A percentile compares a stretch with the other conserved stretches of the same genome.
Evolutionary conservation across 2,797 vertebrate species (phyloP).

Genomic region (Notoglanidium macrostoma): DNA sequence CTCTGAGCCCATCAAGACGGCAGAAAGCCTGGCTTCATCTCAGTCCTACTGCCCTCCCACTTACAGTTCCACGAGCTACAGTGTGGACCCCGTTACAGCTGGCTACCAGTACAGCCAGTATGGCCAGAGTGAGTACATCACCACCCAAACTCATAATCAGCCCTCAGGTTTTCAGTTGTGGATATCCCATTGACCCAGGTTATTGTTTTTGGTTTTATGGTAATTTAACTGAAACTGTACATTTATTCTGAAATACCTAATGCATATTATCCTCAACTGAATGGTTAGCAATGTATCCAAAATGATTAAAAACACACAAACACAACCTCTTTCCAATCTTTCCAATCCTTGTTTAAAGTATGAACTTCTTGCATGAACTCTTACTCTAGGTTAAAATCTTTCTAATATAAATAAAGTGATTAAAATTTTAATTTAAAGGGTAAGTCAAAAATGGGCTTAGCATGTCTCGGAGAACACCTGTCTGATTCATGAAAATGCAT

Average conservation of each 20-base stretch:
- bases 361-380: background rate
- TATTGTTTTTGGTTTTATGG: background rate
- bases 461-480: slow-evolving; percentile 59
- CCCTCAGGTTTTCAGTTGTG: background rate
- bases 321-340: background rate
- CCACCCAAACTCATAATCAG: background rate
- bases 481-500: slow-evolving; percentile 66
- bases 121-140: slow-evolving; percentile 87
- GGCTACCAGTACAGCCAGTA: slow-evolving; percentile 96
- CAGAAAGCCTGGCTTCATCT: slow-evolving; percentile 88
- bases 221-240: background rate
- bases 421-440: background rate
- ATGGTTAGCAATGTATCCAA: background rate
- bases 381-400: background rate
- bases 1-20: slow-evolving; percentile 86
- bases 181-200: background rate
- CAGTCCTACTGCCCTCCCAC: slow-evolving; percentile 96
- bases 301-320: background rate
- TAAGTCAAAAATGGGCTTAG: slow-evolving; percentile 56
- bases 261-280: background rate
- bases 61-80: slow-evolving; percentile 93
- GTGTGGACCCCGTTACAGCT: slow-evolving; percentile 89
- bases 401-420: background rate
- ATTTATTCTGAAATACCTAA: background rate
- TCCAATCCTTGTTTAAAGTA: background rate